A percentile compares a stretch with the other conserved stretches of the same genome.
Evolutionary conservation across 2,113 vertebrate genomes (phyloP).

Genomic region (Cepphus grylle): DNA sequence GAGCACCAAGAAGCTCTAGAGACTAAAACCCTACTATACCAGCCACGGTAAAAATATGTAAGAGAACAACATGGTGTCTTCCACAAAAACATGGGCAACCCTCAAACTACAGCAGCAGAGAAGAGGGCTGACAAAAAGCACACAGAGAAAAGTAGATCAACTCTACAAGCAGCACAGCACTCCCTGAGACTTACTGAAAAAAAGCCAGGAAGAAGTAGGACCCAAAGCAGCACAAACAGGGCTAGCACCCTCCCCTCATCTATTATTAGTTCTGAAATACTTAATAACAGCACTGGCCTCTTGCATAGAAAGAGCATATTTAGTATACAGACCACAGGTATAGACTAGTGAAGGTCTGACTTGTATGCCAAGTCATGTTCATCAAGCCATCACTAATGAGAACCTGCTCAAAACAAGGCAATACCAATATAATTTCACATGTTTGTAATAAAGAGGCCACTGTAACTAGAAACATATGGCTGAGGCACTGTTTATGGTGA

Average conservation of each 20-base stretch:
- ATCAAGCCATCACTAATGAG: not conserved
- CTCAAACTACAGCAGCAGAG: not conserved
- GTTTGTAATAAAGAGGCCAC: not conserved
- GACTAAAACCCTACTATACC: not conserved
- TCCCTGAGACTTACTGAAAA: not conserved
- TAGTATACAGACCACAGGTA: not conserved
- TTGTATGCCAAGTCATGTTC: not conserved
- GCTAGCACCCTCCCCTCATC: not conserved
- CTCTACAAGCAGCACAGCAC: not conserved
- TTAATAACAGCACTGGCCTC: not conserved
- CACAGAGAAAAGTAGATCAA: fast-evolving
- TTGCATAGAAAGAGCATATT: not conserved
- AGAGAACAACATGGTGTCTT: not conserved
- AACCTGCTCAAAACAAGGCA: not conserved
- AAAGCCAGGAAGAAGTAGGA: not conserved
- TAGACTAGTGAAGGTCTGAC: not conserved
- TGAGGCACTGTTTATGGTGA: not conserved
- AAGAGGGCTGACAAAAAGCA: not conserved
- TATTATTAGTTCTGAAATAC: not conserved
- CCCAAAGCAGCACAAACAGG: not conserved
- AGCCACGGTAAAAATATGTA: not conserved
- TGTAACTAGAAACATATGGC: not conserved
- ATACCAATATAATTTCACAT: not conserved
- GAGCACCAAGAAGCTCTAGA: not conserved
- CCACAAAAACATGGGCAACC: not conserved